Percentiles rank a stretch among this genome's conserved stretches.
phyloP scores from a whole-genome alignment of 2,888 invertebrate species.

The Lamproptera curius region DNA sequence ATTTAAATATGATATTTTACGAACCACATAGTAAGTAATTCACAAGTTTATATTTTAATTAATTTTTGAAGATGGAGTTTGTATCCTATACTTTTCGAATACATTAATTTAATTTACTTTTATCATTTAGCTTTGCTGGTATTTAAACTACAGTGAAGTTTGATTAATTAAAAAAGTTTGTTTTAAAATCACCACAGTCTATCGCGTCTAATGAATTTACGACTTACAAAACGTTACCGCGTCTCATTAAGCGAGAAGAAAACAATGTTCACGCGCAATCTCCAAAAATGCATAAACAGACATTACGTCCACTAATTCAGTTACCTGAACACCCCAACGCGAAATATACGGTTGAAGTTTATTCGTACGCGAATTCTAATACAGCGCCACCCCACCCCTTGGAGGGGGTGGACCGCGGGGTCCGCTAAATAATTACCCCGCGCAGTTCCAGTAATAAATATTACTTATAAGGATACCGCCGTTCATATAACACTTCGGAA shows the following conservation, averaged over 20 bases:
- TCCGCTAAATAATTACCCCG: conserved; percentile 60
- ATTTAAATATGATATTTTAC: too few species aligned
- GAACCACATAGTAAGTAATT: too few species aligned
- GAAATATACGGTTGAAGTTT: conserved; percentile 36
- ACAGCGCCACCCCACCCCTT: conserved; percentile 18
- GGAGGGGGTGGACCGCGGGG: conserved; percentile 27
- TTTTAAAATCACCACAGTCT: not conserved
- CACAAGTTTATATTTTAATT: too few species aligned
- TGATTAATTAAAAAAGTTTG: not conserved
- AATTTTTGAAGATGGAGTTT: too few species aligned
- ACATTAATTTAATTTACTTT: too few species aligned
- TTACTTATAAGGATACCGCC: conserved; percentile 52
- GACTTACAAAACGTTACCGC: not conserved
- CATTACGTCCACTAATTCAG: conserved; percentile 29
- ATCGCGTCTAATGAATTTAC: conserved; percentile 11
- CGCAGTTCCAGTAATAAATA: conserved; percentile 66
- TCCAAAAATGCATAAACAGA: conserved; percentile 20
- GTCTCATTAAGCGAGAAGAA: conserved; percentile 8
- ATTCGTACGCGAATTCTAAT: conserved; percentile 43
- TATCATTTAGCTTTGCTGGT: too few species aligned
- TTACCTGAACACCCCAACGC: conserved; percentile 29
- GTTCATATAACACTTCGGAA: conserved; percentile 21
- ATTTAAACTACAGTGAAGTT: too few species aligned
- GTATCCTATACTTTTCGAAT: too few species aligned
- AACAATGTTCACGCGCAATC: conserved; percentile 6